Evolutionary conservation across 2,113 vertebrate species (phyloP), one percentile per base, ranked within the genome.

Genomic region (Pipra filicauda): DNA sequence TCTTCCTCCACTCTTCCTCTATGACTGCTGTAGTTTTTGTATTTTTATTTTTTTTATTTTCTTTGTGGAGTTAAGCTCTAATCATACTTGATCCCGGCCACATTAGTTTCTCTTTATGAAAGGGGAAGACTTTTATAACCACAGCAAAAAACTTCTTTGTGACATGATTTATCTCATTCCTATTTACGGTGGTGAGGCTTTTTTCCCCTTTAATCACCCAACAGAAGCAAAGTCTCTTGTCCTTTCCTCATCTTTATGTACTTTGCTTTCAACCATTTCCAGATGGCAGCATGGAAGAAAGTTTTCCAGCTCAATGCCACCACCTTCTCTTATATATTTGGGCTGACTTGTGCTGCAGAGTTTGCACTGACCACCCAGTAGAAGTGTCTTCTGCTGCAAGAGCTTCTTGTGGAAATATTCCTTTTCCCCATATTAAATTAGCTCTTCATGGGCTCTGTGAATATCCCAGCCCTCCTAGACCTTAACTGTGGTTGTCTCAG

Each of bases 1-100:
- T 91, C 76, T 84, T 94, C 51, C 71, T 91, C 67, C 81, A 83
- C 37, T 91, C 91, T 94, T 95, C 88, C 88, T 90, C 93, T 71
- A 66, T 52, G 71, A 85, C n/a, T 91, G 72, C 43, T 64, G 12
- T 17, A 80, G 55, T 5, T 88, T 77, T 44, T 80, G 55, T 80
- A 21, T 59, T 93, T 94, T 79, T 93, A 44, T 91, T 96, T 96
- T 88, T 93, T 94, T 79, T 93, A 44, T 91, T 96, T 96, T 88
- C 71, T 85, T 70, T 66, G 22, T 64, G 41, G 43, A 48, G 44
- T 78, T 93, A 48, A 92, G 65, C 61, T 71, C 57, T 83, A 85
- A 75, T 75, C 65, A 31, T 51, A 33, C 69, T 88, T 78, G 85
- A 93, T 89, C 73, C 52, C 30, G 58, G 46, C 9, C 39, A 31